These are phyloP conservation scores for Cerastis leucographa DNA, from an alignment of 2,888 invertebrate genomes.

Conservation along the genomic window DNA sequence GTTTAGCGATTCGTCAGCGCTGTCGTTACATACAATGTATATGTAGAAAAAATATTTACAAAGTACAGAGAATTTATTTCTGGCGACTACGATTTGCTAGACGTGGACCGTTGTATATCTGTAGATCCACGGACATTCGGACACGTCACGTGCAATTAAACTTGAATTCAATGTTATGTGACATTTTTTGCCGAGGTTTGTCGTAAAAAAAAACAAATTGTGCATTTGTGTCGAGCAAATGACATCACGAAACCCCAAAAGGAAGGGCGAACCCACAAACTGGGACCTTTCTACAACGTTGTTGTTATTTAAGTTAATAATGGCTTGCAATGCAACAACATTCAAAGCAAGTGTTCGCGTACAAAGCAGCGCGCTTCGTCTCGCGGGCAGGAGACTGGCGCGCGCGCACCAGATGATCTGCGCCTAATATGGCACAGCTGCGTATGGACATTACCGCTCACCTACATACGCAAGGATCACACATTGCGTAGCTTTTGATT, in stretches of 20 bases:
- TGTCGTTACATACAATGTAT: constrained; percentile 43
- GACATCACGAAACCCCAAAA: constrained; percentile 21
- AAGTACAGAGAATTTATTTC: constrained; percentile 42
- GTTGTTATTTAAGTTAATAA: background rate
- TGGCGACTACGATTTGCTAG: constrained; percentile 27
- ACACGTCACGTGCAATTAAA: constrained; percentile 17
- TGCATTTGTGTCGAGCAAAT: constrained; percentile 14
- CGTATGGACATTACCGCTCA: constrained; percentile 76
- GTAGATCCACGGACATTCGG: background rate
- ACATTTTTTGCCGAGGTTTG: constrained; percentile 33
- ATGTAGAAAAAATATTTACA: constrained; percentile 29
- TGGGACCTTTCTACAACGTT: background rate
- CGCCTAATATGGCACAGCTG: constrained; percentile 73
- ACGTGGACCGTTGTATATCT: background rate
- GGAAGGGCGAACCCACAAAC: background rate
- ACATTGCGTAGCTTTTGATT: background rate
- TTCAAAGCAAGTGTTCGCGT: constrained; percentile 2
- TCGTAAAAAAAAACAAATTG: constrained; percentile 19
- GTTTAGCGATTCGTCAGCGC: constrained; percentile 48
- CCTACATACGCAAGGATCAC: constrained; percentile 66
- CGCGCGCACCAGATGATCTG: constrained; percentile 68
- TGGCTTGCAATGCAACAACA: background rate
- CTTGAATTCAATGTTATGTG: constrained; percentile 38
- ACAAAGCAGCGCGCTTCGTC: constrained; percentile 20
- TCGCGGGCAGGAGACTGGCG: constrained; percentile 51